A percentile compares a stretch with the other conserved stretches of the same genome.
Evolutionary conservation across 2,797 vertebrate genomes (phyloP).

Genomic region (Lacerta agilis): DNA sequence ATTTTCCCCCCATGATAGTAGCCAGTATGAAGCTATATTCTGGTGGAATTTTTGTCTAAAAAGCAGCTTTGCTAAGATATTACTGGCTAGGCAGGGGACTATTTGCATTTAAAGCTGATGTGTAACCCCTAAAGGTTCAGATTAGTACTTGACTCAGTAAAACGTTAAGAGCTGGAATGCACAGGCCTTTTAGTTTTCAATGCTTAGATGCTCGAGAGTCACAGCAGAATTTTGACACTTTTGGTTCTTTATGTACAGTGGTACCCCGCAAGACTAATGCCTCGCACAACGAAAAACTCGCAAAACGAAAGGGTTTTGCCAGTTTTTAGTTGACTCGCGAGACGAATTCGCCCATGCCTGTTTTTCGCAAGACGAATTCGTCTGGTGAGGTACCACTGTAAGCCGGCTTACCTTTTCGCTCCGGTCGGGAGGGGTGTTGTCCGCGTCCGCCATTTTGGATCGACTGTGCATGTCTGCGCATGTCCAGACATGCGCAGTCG

Average conservation of each 20-base stretch:
- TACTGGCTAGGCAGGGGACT: background rate
- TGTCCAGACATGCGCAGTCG: too few relatives aligned
- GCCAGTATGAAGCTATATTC: background rate
- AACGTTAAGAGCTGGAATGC: background rate
- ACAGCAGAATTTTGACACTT: conserved; percentile 7
- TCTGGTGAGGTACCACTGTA: too few relatives aligned
- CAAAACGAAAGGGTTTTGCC: too few relatives aligned
- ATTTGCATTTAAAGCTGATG: background rate
- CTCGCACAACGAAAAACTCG: too few relatives aligned
- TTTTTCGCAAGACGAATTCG: too few relatives aligned
- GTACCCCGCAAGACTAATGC: too few relatives aligned
- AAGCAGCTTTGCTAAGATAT: conserved; percentile 13
- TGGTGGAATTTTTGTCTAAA: conserved; percentile 1
- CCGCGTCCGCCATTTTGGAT: too few relatives aligned
- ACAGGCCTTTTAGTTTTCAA: background rate
- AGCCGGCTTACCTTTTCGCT: too few relatives aligned
- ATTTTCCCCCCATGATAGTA: background rate
- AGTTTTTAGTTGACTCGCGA: too few relatives aligned
- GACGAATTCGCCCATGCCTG: too few relatives aligned
- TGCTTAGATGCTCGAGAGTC: conserved; percentile 20
- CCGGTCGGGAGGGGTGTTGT: too few relatives aligned
- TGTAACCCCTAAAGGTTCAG: background rate
- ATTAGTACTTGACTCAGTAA: background rate
- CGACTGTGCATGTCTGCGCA: too few relatives aligned
- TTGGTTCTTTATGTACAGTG: background rate